Evolutionary conservation across 2,888 invertebrate genomes (phyloP), one percentile per base, ranked within the genome.

Genomic region (Parochlus steinenii): DNA sequence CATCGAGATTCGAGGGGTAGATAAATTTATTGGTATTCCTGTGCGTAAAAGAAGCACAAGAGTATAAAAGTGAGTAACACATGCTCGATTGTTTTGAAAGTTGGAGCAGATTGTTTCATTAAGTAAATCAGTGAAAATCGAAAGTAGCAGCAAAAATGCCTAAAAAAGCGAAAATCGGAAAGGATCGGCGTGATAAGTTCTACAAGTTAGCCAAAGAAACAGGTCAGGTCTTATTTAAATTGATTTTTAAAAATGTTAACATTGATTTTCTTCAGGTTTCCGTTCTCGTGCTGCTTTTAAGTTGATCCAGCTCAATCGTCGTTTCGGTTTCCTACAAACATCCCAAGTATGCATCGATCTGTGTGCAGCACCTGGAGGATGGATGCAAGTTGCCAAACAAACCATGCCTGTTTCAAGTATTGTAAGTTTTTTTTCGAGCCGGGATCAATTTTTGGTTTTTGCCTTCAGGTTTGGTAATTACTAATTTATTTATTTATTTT

Each of bases 251-350:
- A 20, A 33, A 17, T 38, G 15, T 29, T 28, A 19, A 26, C 26
- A 15, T 12, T 23, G n/a, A n/a, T n/a, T n/a, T 22, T 3, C 56
- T 46, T 33, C 52, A 90, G 93, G 98, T 47, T 98, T 75, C 58
- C 73, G 98, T 45, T 93, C 97, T 44, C 75, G 98, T 64, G 92
- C 98, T 48, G 92, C 98, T n/a, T 99, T 98, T 62, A 99, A 99
- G 55, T 71, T 99, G 46, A 87, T 98, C 42, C 98, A 99, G 54
- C 58, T 99, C 33, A 98, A 99, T 61, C 70, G 95, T 42, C 93
- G 93, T 56, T 98, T 87, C 62, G 87, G 89, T 35, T 98, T 99
- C 58, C 64, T 99, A 5, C 89, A 97, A 67, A 82, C 79, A 52
- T 86, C 95, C 1, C 71, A 87, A 65, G 93, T 98, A 67, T 83